Percentiles rank a stretch among this genome's conserved stretches.
Conservation (phyloP, 2,888 invertebrate species). For the Zaprionus bogoriensis region DNA sequence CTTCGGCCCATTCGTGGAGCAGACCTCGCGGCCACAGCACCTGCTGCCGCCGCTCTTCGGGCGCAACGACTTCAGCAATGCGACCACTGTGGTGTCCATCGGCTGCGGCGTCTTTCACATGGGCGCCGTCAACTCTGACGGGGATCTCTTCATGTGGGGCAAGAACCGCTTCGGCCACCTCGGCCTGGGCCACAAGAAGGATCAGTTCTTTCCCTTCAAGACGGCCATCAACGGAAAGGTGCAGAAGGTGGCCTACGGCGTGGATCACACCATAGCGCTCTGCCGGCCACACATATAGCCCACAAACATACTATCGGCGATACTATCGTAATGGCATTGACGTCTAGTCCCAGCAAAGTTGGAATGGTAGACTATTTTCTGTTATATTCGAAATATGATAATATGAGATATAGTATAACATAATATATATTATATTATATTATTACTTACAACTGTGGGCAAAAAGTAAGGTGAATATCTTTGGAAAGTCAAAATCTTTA, state of each 20-base stretch:
- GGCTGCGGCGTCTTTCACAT: slow-evolving; percentile 89
- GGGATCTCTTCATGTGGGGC: slow-evolving; percentile 96
- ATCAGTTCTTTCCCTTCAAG: slow-evolving; percentile 95
- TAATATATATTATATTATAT: too few species aligned
- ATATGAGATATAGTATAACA: too few species aligned
- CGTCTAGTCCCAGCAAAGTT: too few species aligned
- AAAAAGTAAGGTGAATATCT: too few species aligned
- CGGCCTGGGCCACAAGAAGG: slow-evolving; percentile 90
- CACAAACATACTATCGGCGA: too few species aligned
- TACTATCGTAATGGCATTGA: too few species aligned
- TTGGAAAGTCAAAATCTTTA: too few species aligned
- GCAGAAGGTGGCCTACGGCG: slow-evolving; percentile 89
- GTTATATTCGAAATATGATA: too few species aligned
- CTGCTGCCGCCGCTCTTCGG: slow-evolving; percentile 94
- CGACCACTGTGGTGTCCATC: slow-evolving; percentile 87
- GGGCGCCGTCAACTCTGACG: slow-evolving; percentile 91
- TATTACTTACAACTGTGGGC: too few species aligned
- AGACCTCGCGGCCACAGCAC: slow-evolving; percentile 86
- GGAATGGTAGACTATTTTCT: too few species aligned
- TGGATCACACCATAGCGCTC: slow-evolving; percentile 92
- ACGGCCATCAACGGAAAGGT: slow-evolving; percentile 91
- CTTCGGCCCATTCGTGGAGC: slow-evolving; percentile 90
- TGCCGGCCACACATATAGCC: slow-evolving; percentile 89
- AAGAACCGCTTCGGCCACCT: slow-evolving; percentile 92
- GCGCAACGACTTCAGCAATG: slow-evolving; percentile 90